Conservation (phyloP, 2,113 vertebrate genomes). For the Gyps fulvus region DNA sequence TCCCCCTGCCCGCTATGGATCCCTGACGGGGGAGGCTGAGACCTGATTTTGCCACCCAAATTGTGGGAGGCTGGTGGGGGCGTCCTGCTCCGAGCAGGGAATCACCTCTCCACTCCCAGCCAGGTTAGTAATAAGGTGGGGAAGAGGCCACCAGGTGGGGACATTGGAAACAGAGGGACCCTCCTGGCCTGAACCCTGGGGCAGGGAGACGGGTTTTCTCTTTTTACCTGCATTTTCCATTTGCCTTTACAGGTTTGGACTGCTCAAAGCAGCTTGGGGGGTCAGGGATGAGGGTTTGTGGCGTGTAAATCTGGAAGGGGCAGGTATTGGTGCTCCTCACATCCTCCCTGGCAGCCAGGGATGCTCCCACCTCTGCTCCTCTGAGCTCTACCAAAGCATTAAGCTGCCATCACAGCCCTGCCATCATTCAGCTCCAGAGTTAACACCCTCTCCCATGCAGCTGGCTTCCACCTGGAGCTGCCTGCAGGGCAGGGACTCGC, state of each 20-base stretch:
- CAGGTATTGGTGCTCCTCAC: neutral
- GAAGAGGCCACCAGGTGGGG: neutral
- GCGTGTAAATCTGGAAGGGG: neutral
- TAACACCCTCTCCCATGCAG: neutral
- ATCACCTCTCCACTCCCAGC: neutral
- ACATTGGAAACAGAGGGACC: neutral
- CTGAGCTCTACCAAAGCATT: neutral
- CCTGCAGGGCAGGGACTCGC: neutral
- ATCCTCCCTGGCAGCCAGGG: neutral
- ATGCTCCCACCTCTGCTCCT: neutral
- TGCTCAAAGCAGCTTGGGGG: neutral
- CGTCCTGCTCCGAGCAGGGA: neutral
- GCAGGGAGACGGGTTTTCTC: accelerated
- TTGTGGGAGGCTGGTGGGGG: accelerated
- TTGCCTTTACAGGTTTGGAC: neutral
- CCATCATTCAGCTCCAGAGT: neutral
- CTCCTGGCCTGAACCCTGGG: accelerated
- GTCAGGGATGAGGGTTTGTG: neutral
- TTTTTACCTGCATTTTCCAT: neutral
- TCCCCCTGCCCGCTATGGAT: too few species aligned
- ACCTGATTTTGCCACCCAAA: accelerated
- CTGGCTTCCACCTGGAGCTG: neutral
- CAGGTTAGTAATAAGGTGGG: accelerated
- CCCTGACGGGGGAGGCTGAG: neutral
- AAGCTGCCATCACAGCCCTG: neutral